Evolutionary conservation across 2,113 vertebrate genomes (phyloP).

Genomic region (Capreolus pygargus): DNA sequence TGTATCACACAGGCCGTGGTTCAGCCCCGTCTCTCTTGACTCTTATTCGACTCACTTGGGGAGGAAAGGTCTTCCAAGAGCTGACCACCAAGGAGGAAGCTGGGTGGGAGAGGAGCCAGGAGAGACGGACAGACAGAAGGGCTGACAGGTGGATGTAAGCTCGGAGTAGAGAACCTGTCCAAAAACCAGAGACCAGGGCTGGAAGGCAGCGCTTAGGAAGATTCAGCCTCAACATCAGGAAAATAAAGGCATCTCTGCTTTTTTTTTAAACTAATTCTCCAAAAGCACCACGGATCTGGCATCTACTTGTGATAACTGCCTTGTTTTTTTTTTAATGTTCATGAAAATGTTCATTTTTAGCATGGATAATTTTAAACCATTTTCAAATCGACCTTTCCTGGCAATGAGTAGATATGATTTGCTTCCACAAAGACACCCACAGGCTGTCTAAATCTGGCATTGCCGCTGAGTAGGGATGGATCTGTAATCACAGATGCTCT

Average conservation of each 20-base stretch:
- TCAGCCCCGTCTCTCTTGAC: not conserved
- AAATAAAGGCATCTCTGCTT: accelerated
- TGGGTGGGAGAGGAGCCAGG: not conserved
- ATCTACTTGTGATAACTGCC: not conserved
- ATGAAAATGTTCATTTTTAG: slow-evolving; percentile 7
- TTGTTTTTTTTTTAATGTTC: not conserved
- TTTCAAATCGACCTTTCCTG: slow-evolving; percentile 40
- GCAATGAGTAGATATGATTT: not conserved
- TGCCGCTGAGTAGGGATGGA: not conserved
- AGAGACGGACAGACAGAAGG: not conserved
- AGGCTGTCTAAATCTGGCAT: slow-evolving; percentile 32
- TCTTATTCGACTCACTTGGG: not conserved
- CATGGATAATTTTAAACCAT: slow-evolving; percentile 32
- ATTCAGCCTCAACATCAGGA: accelerated
- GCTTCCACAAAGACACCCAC: slow-evolving; percentile 47
- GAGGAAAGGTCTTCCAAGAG: no score
- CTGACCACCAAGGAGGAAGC: not conserved
- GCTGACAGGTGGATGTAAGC: accelerated
- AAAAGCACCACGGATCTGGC: not conserved
- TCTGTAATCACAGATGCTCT: not conserved
- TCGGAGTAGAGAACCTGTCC: not conserved
- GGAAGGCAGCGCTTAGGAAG: not conserved
- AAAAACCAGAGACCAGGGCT: not conserved
- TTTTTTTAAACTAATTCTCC: not conserved
- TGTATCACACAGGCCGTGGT: not conserved